Base-by-base conservation (phyloP, 1,140 invertebrate species). In the Schmidtea mediterranea region DNA sequence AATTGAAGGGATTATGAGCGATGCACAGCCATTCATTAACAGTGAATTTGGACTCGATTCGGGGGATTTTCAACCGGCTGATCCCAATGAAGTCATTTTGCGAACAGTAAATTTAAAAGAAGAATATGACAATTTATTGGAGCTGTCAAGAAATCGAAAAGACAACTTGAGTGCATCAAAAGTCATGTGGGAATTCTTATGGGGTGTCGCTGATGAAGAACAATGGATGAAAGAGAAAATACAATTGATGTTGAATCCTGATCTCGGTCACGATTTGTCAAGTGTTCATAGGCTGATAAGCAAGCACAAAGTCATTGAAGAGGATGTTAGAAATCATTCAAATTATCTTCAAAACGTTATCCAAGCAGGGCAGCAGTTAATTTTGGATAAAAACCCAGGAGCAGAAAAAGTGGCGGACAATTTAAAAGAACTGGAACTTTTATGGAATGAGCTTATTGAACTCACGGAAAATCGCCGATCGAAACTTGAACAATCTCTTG, bases 191-290 rank as follows among this genome's bases (percentile, higher is more conserved):
- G 82, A 92, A 61, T 92, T 92, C 74, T 89, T 87, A 62, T 90
- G 83, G 83, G 86, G 94, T 58, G 87, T 90, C 74, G 81, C 82
- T 22, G 86, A 94, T 57, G 82, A 92, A 65, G 83, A 90, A 66
- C 86, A 89, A 62, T 90, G 82, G 80, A 89, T 94, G 60, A 89
- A 89, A 66, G 87, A 94, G 68, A 92, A 92, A 62, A 83, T 89
- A 61, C 82, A 92, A 60, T 89, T 90, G 56, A 75, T 87, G 1
- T 84, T 39, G 2, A 22, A 37, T 9, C 51, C 51, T 5, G 51
- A 52, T 26, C 36, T 41, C 3, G 40, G 40, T 22, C 40, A 41
- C 12, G 40, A 41, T 22, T 19, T 41, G 18, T 22, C 40, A 12
- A 19, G 18, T 22, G 40, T 22, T 22, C 40, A 41, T 9, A 18